Evolutionary conservation across 23 tunicate species (phyloP), one percentile per base, ranked within the genome.

Genomic region (Trididemnum clinides): DNA sequence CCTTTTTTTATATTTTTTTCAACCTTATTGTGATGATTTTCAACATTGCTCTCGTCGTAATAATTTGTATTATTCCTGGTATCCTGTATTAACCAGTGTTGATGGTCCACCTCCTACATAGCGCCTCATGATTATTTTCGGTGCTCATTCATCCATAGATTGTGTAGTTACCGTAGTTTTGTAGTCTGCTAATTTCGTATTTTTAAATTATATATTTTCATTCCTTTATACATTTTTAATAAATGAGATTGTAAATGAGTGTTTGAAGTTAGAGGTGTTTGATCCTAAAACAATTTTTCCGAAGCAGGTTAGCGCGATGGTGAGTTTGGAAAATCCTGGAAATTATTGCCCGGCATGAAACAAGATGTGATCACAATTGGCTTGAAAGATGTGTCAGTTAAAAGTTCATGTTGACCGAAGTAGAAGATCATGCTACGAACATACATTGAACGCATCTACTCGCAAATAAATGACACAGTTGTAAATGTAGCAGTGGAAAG

Each of bases 81-180:
- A 74, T 37, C 96, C 96, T 28, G 19, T 74, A 62, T 65, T 91
- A 50, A 57, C 90, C 5, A 86, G 85, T 62, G 59, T 85, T 23
- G 66, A 86, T 57, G 96, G 96, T 2, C 96, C 96, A 22, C 96
- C 96, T 5, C 96, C 96, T 3, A 74, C 85, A 57, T 90, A 44
- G 62, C 19, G 5, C 18, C 30, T 2, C 7, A 1, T 73, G 80
- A 2, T 7, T 22, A 63, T 15, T 44, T 44, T 7, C 54, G 54
- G 54, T 44, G 54, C 54, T 44, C 15, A 15, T 15, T 15, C 54
- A 15, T 7, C 15, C 54, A 44, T 44, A 15, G 10, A 15, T 44
- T 7, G 54, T 15, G 54, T 44, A 7, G 10, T 7, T 44, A 44
- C 15, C 15, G 54, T 44, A 44, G 54, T 44, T 44, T 10, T 44